phyloP scores from a whole-genome alignment of 2,888 invertebrate species.

The Entomobrya multifasciata region DNA sequence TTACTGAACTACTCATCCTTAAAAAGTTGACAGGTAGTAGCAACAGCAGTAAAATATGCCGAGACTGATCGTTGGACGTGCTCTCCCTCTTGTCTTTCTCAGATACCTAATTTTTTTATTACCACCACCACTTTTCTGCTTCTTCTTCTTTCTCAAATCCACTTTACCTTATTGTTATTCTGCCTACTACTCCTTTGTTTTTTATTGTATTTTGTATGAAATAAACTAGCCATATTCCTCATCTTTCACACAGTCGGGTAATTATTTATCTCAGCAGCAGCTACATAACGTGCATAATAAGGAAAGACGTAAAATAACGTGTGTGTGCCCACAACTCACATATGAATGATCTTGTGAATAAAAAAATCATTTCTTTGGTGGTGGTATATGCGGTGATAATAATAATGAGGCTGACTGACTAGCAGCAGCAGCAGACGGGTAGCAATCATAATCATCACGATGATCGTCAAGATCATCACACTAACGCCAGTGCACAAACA shows the following conservation, averaged over 20 bases:
- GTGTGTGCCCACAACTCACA: too few relatives aligned
- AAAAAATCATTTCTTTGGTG: constrained; percentile 53
- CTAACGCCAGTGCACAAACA: constrained; percentile 27
- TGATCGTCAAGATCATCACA: too few relatives aligned
- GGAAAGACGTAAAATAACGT: constrained; percentile 41
- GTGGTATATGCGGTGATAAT: constrained; percentile 64
- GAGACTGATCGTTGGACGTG: constrained; percentile 50
- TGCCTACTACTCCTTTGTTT: constrained; percentile 53
- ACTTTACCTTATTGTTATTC: constrained; percentile 62
- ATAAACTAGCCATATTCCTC: constrained; percentile 7
- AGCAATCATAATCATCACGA: constrained; percentile 34
- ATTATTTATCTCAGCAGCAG: constrained; percentile 61
- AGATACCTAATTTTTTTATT: background rate
- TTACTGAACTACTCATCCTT: background rate
- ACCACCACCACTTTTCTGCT: constrained; percentile 1
- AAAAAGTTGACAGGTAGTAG: constrained; percentile 28
- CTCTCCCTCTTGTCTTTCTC: constrained; percentile 38
- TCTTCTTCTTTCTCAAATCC: constrained; percentile 26
- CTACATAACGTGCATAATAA: constrained; percentile 1
- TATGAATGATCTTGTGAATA: background rate
- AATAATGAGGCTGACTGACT: too few relatives aligned
- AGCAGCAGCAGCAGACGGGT: constrained; percentile 37
- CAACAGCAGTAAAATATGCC: background rate
- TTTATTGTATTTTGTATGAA: constrained; percentile 42
- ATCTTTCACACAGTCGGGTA: constrained; percentile 40